phyloP scores from a whole-genome alignment of 2,888 invertebrate genomes.

The Meghimatium bilineatum region DNA sequence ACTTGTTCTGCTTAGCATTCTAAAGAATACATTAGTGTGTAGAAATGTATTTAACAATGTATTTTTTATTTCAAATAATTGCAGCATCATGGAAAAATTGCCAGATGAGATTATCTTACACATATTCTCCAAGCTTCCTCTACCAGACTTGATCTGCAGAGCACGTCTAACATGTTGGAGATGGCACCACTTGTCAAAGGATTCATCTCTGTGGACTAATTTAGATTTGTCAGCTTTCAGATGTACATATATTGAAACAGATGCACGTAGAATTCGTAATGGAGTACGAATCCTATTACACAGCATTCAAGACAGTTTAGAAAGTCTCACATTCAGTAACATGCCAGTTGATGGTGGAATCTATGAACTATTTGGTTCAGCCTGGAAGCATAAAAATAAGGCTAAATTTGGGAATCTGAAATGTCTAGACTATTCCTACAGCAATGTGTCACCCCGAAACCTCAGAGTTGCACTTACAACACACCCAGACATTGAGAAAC shows the following conservation, averaged over 20 bases:
- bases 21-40: not conserved
- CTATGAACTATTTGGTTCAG: constrained; percentile 47
- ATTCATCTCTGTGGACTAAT: constrained; percentile 37
- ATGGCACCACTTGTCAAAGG: constrained; percentile 44
- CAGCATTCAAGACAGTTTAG: constrained; percentile 29
- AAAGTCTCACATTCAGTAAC: constrained; percentile 40
- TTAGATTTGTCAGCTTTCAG: constrained; percentile 36
- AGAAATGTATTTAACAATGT: not conserved
- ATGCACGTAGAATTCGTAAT: constrained; percentile 14
- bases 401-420: constrained; percentile 39
- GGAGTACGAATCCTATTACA: constrained; percentile 29
- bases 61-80: not conserved
- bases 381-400: constrained; percentile 38
- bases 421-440: constrained; percentile 45
- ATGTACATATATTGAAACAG: constrained; percentile 18
- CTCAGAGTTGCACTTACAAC: constrained; percentile 40
- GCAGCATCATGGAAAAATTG: constrained; percentile 33
- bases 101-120: constrained; percentile 45
- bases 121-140: constrained; percentile 42
- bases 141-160: constrained; percentile 34
- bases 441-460: constrained; percentile 32
- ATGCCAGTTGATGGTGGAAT: constrained; percentile 31
- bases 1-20: too few relatives aligned
- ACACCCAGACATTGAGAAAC: constrained; percentile 42
- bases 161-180: constrained; percentile 43